These are phyloP conservation scores for Volucella inanis DNA, from an alignment of 2,888 invertebrate species.

Conservation along the genomic window DNA sequence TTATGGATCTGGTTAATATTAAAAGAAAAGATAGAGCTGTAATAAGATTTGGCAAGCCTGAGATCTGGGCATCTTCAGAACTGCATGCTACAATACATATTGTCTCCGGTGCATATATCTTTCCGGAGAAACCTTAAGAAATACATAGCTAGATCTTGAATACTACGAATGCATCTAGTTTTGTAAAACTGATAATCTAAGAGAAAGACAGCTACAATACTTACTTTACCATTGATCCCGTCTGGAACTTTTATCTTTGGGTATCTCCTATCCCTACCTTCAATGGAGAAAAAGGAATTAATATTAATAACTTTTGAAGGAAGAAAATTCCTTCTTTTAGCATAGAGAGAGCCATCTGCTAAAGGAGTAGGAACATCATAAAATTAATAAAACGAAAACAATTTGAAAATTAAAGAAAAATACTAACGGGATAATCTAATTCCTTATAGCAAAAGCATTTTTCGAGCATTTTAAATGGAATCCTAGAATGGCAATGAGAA, in stretches of 20 bases:
- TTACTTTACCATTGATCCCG: no score
- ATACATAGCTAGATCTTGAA: no score
- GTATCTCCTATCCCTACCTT: slow-evolving; percentile 25
- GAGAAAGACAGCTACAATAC: no score
- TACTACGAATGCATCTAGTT: no score
- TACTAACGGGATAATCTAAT: slow-evolving; percentile 74
- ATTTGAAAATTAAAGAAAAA: slow-evolving; percentile 82
- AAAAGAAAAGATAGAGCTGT: not conserved
- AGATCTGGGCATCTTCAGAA: not conserved
- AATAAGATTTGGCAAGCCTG: no score
- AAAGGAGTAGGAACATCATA: slow-evolving; percentile 70
- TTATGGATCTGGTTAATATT: slow-evolving; percentile 14
- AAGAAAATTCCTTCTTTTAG: slow-evolving; percentile 2
- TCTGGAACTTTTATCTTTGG: no score
- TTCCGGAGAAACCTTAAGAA: no score
- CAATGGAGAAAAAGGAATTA: slow-evolving; percentile 15
- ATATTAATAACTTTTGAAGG: slow-evolving; percentile 25
- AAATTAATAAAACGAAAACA: slow-evolving; percentile 83
- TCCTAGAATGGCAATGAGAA: slow-evolving; percentile 5
- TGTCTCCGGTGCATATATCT: not conserved
- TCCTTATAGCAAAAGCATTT: slow-evolving; percentile 42
- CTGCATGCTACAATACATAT: not conserved
- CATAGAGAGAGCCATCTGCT: slow-evolving; percentile 2
- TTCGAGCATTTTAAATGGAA: slow-evolving; percentile 42
- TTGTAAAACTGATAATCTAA: no score